Evolutionary conservation across 2,888 invertebrate species (phyloP).

Genomic region (Papilio demoleus): DNA sequence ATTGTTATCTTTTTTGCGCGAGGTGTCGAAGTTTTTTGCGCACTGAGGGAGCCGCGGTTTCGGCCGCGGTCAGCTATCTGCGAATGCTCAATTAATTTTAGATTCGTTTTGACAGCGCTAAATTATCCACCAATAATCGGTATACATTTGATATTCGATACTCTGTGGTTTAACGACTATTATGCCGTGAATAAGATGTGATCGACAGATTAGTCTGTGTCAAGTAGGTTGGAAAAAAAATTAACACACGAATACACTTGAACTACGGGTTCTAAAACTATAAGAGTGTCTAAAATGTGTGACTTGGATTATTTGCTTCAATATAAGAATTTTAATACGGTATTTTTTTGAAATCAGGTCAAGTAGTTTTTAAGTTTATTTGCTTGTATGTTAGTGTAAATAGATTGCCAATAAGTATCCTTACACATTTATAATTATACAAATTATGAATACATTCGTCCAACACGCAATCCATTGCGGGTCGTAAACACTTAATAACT

Average conservation of each 20-base stretch:
- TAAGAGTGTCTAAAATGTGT: neutral
- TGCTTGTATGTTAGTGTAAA: no score
- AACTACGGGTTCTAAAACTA: neutral
- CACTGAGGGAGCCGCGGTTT: constrained; percentile 66
- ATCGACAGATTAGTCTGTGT: constrained; percentile 24
- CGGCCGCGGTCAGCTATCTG: constrained; percentile 61
- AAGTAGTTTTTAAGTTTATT: no score
- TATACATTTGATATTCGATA: constrained; percentile 33
- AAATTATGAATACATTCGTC: constrained; percentile 16
- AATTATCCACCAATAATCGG: constrained; percentile 63
- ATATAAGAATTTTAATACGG: no score
- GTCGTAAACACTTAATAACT: constrained; percentile 38
- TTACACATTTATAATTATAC: constrained; percentile 2
- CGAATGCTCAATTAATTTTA: constrained; percentile 74
- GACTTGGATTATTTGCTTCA: no score
- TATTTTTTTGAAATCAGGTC: no score
- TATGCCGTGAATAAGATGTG: constrained; percentile 18
- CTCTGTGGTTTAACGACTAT: constrained; percentile 11
- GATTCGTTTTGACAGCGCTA: constrained; percentile 72
- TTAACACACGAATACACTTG: neutral
- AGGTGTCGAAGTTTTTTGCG: constrained; percentile 75
- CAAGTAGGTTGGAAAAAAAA: no score
- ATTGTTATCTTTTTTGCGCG: constrained; percentile 55
- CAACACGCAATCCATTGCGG: constrained; percentile 9
- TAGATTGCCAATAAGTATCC: neutral